Base-by-base conservation (phyloP, 2,113 vertebrate species). In the Percina caprodes region DNA sequence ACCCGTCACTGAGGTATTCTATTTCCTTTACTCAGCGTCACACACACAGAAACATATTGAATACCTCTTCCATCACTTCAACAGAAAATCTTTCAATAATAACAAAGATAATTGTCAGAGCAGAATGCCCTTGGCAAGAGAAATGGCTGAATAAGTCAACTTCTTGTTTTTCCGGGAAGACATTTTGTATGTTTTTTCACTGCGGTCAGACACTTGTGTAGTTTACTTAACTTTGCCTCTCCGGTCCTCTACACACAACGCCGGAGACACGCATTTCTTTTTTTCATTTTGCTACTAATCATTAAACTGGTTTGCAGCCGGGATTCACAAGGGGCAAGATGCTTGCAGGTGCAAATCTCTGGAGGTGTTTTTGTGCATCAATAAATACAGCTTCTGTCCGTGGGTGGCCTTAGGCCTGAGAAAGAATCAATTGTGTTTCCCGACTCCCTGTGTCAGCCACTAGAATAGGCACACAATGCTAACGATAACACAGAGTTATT, bases 41-140 rank as follows among this genome's bases (percentile, higher is more conserved):
- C 79, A 70, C 65, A 58, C 86, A 82, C 82, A 66, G 78, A 82
- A 79, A 85, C 79, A 70, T 81, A 89, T 82, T 48, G 87, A 89
- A 71, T 55, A 52, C 69, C 87, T 89, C 82, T 35, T 90, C 82
- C 90, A 92, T 92, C 92, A 91, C 77, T 49, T 49, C 56, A 83
- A 72, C 89, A 85, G 88, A 90, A 92, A 91, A 91, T 91, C 91
- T 91, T 87, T 91, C 9, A 12, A 86, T 88, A 86, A 83, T 78
- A 89, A 66, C 85, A 78, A 2, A 35, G 71, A 88, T 77, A 26
- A 69, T 85, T 74, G 72, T 60, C 24, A 26, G 30, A 69, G 42
- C 69, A 83, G 88, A 89, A 82, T 55, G 62, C 79, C 68, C 23
- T 67, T 6, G 4, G 60, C 0, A 18, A 79, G 69, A 23, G 7